phyloP scores from a whole-genome alignment of 2,888 invertebrate genomes.

The Cryptocephalus primarius region DNA sequence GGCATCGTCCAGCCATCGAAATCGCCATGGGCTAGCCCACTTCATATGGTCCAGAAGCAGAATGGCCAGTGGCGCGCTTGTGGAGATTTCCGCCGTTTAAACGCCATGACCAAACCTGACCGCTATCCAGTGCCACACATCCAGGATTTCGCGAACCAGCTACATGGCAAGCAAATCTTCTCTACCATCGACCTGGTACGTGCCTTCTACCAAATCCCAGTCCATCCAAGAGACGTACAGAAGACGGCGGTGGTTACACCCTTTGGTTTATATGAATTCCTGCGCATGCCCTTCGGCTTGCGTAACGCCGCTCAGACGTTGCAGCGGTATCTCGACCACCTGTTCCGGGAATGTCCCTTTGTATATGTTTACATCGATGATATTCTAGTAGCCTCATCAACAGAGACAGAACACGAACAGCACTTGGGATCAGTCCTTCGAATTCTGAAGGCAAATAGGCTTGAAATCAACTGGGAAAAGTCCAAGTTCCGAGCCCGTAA shows the following conservation, averaged over 20 bases:
- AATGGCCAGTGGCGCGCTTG: too few species aligned
- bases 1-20: too few species aligned
- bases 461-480: neutral
- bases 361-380: slow-evolving; percentile 6
- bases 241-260: slow-evolving; percentile 6
- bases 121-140: slow-evolving; percentile 3
- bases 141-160: slow-evolving; percentile 1
- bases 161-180: slow-evolving; percentile 1
- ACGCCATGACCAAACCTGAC: neutral
- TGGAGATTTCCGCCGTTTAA: too few species aligned
- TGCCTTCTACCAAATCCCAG: slow-evolving; percentile 1
- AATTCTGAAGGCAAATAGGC: neutral
- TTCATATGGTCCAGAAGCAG: too few species aligned
- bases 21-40: too few species aligned
- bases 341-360: slow-evolving; percentile 3
- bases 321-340: slow-evolving; percentile 6
- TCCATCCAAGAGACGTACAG: neutral
- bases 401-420: slow-evolving; percentile 4
- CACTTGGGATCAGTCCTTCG: neutral
- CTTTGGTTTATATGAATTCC: slow-evolving; percentile 6
- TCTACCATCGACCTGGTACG: neutral
- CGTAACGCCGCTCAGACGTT: slow-evolving; percentile 6
- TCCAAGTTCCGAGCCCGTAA: too few species aligned
- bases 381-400: slow-evolving; percentile 3
- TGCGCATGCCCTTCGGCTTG: slow-evolving; percentile 6